phyloP scores from a whole-genome alignment of 2,888 invertebrate genomes.

The Meta bourneti region DNA sequence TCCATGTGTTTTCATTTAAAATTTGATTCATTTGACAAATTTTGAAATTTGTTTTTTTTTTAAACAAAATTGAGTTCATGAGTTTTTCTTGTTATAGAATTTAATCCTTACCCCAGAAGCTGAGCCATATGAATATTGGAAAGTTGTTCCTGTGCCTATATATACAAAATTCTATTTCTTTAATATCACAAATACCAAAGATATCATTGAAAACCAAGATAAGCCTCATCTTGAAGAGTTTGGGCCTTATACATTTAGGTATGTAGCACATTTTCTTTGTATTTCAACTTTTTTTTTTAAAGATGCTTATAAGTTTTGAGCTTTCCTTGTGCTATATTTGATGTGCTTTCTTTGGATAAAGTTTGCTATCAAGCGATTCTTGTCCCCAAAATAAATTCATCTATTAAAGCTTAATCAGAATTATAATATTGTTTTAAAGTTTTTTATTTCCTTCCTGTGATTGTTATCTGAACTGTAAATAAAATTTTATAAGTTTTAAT shows the following conservation, averaged over 20 bases:
- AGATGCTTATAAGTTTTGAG: background rate
- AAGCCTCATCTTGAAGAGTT: constrained; percentile 74
- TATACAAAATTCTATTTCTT: constrained; percentile 75
- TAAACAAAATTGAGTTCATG: background rate
- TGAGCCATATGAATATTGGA: constrained; percentile 77
- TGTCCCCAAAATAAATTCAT: background rate
- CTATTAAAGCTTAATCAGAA: background rate
- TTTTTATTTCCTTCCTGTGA: background rate
- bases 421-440: too few species aligned
- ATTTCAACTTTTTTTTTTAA: background rate
- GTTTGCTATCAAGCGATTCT: background rate
- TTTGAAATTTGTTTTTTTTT: too few species aligned
- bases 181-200: constrained; percentile 76
- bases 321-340: background rate
- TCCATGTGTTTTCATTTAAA: too few species aligned
- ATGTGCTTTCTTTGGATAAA: background rate
- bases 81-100: constrained; percentile 57
- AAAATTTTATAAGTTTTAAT: background rate
- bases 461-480: too few species aligned
- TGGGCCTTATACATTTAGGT: constrained; percentile 77
- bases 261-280: background rate
- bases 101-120: constrained; percentile 75
- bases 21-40: too few species aligned
- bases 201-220: constrained; percentile 51
- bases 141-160: constrained; percentile 75